Base-by-base conservation (phyloP, 2,797 vertebrate genomes). In the Meriones psammophilus region DNA sequence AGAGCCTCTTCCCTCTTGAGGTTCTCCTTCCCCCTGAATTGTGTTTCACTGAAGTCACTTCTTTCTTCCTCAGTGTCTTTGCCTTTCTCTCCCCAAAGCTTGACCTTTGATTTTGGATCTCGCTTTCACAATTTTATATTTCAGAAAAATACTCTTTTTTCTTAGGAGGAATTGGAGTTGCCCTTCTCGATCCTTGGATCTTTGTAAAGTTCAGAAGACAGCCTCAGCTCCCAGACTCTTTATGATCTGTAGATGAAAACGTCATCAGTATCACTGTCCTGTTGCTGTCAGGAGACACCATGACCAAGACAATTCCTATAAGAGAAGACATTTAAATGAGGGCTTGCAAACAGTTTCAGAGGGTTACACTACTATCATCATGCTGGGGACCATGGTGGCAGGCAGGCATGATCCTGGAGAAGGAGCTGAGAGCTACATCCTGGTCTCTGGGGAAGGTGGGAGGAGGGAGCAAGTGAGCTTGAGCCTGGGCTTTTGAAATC, bases 201-300 rank as follows among this genome's bases (percentile, higher is more conserved):
- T 79, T 74, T 71, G 58, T 89, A 4, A 91, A 74, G 42, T 92
- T 89, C 79, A 64, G 64, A 74, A 58, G 90, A 76, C 4, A 76
- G 83, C 36, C 84, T 91, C 7, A 1, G 84, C 86, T 93, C 62
- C 69, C 74, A 79, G 69, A 42, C n/a, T 89, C 46, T 84, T 81
- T n/a, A 20, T 80, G 71, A 78, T 42, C 73, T 94, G 69, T 88
- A 56, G 8, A 24, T 73, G 71, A 96, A 10, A 77, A 5, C 42
- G 33, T 58, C 33, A 91, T 15, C 30, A 33, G 50, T 3, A 22
- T 85, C 12, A 10, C 30, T 68, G 46, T 30, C 28, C 28, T 78
- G 4, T 54, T 54, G 64, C 64, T 24, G 30, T n/a, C 18, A 69
- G 22, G 64, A 54, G 83, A 22, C 1, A 8, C 2, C 64, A 68